These are phyloP conservation scores for Tetheella fluctuosa DNA, from an alignment of 2,888 invertebrate genomes.

Conservation along the genomic window DNA sequence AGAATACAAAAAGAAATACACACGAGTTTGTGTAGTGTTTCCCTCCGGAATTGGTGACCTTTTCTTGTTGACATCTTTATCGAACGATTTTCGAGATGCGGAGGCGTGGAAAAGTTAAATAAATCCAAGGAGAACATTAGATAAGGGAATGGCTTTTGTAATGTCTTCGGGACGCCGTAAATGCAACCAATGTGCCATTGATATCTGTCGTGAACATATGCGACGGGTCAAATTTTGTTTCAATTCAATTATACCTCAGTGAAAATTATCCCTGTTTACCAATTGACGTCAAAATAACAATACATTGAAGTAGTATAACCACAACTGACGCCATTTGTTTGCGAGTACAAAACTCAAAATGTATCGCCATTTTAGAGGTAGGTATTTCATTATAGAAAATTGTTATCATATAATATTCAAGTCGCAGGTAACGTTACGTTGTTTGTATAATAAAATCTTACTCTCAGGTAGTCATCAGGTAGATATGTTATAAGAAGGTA, in stretches of 20 bases:
- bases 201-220: slow-evolving; percentile 69
- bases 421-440: too few relatives aligned
- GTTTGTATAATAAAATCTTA: too few relatives aligned
- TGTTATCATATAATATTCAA: not conserved
- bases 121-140: slow-evolving; percentile 81
- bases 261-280: slow-evolving; percentile 13
- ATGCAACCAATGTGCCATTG: slow-evolving; percentile 79
- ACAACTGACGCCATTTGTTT: slow-evolving; percentile 3
- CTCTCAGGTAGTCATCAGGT: too few relatives aligned
- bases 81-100: slow-evolving; percentile 76
- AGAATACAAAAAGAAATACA: slow-evolving; percentile 44
- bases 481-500: too few relatives aligned
- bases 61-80: slow-evolving; percentile 80
- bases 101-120: slow-evolving; percentile 82
- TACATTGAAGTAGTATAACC: not conserved
- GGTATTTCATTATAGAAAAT: not conserved
- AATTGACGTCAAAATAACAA: slow-evolving; percentile 20
- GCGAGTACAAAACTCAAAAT: not conserved
- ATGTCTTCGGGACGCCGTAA: slow-evolving; percentile 82
- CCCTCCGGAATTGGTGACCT: slow-evolving; percentile 64
- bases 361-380: not conserved
- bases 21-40: slow-evolving; percentile 48
- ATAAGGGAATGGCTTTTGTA: slow-evolving; percentile 83
- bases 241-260: slow-evolving; percentile 25
- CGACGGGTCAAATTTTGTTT: slow-evolving; percentile 57